Conservation (phyloP, 2,888 invertebrate species). For the Idaea straminata region DNA sequence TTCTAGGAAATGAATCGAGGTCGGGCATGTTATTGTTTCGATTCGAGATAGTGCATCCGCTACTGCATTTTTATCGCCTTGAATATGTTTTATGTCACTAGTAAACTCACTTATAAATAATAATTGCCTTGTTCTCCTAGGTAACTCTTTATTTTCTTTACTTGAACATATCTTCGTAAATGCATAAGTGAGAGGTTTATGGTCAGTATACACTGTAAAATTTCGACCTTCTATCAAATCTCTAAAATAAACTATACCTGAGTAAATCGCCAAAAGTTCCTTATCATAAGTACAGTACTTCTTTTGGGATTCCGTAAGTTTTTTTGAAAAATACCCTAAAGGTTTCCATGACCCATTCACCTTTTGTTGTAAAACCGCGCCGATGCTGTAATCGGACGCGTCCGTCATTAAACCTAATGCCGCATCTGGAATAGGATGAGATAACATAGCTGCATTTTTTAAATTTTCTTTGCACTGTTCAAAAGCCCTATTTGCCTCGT, state of each 20-base stretch:
- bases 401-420: constrained; percentile 21
- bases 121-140: neutral
- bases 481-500: constrained; percentile 17
- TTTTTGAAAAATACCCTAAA: constrained; percentile 25
- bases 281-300: constrained; percentile 26
- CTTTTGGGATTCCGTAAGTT: constrained; percentile 20
- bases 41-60: too few relatives aligned
- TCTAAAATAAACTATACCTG: constrained; percentile 22
- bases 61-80: constrained; percentile 13
- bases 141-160: neutral
- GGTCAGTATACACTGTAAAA: too few relatives aligned
- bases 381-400: constrained; percentile 22
- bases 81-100: neutral
- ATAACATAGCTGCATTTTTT: constrained; percentile 13
- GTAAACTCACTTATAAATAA: neutral
- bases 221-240: constrained; percentile 18
- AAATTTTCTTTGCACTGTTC: constrained; percentile 22
- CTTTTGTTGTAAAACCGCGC: constrained; percentile 26
- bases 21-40: too few relatives aligned
- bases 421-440: constrained; percentile 12
- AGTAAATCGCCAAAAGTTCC: constrained; percentile 28
- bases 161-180: neutral
- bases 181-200: neutral
- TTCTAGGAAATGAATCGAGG: too few relatives aligned
- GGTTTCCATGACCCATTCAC: constrained; percentile 20